Base-by-base conservation (phyloP, 2,888 invertebrate genomes). In the Blera fallax region DNA sequence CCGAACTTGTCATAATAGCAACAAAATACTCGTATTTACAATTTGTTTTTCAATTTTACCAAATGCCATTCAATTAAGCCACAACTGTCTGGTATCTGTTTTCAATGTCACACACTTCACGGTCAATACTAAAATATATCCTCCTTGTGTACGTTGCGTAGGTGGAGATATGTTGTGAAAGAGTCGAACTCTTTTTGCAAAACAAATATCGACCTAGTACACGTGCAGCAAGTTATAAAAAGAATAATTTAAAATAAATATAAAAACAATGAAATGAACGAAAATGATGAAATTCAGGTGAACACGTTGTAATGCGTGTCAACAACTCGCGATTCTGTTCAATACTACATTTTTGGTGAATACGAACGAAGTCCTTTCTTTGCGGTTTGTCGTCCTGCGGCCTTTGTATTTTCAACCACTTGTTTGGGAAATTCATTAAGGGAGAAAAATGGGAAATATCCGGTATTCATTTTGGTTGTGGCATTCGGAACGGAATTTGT, bases 231-330 rank as follows among this genome's bases (percentile, higher is more conserved):
- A 16, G 8, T 54, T 29, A 6, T 29, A n/a, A 14, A 54, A 29
- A 54, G 29, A 54, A 54, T 7, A 14, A 54, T n/a, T 2, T 4
- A 52, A 52, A 52, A 6, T 14, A 24, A 24, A n/a, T n/a, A n/a
- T n/a, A n/a, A 24, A 21, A 50, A 11, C 50, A 5, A 50, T 27
- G 50, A 50, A 50, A 50, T 27, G 50, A 50, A 50, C 10, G 27
- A n/a, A 54, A 54, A 54, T 29, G 52, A 24, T 14, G 52, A 54
- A 54, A 54, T 16, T 29, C 29, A 54, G 52, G 52, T 54, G 29
- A 14, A 29, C 14, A 14, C 27, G 52, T 14, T 16, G 52, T 16
- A 16, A 7, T 54, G 29, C 29, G 24, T 54, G 29, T 54, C 52
- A 54, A 54, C 52, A 29, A 54, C 29, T 54, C 52, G 14, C 29